Evolutionary conservation across 2,797 vertebrate species (phyloP).

Genomic region (Danio albolineatus): DNA sequence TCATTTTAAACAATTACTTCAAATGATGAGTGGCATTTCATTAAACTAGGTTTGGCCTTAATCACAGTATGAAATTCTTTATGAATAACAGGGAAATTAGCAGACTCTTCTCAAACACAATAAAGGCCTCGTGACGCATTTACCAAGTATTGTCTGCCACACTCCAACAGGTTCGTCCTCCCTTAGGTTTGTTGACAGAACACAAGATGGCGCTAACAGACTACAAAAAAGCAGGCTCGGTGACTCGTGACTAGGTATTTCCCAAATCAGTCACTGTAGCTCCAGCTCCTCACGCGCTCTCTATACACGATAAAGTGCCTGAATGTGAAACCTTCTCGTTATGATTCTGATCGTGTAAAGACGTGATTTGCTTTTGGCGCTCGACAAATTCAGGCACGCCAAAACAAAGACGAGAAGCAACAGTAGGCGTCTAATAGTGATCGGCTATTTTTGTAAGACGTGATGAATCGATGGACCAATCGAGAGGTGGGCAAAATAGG

Average conservation of each 20-base stretch:
- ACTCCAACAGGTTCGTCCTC: neutral
- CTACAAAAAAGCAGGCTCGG: slow-evolving; percentile 52
- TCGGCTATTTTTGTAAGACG: slow-evolving; percentile 39
- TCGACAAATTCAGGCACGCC: slow-evolving; percentile 6
- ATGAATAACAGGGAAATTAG: too few species aligned
- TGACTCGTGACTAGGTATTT: slow-evolving; percentile 84
- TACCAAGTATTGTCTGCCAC: neutral
- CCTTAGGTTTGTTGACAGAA: neutral
- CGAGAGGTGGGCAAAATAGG: slow-evolving; percentile 67
- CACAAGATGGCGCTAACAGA: slow-evolving; percentile 69
- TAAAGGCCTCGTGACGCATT: neutral
- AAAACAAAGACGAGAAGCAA: slow-evolving; percentile 18
- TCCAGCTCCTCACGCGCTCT: slow-evolving; percentile 55
- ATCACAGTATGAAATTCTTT: too few species aligned
- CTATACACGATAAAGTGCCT: slow-evolving; percentile 2
- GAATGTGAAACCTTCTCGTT: neutral
- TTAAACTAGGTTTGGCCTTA: too few species aligned
- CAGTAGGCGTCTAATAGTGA: slow-evolving; percentile 22
- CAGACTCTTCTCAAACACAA: too few species aligned
- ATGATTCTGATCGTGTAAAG: neutral
- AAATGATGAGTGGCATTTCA: too few species aligned
- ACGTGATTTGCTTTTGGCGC: neutral
- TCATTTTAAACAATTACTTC: too few species aligned
- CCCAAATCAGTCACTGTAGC: slow-evolving; percentile 75
- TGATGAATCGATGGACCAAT: slow-evolving; percentile 67